Conservation (phyloP, 2,888 invertebrate genomes). For the Aphidoletes aphidimyza region DNA sequence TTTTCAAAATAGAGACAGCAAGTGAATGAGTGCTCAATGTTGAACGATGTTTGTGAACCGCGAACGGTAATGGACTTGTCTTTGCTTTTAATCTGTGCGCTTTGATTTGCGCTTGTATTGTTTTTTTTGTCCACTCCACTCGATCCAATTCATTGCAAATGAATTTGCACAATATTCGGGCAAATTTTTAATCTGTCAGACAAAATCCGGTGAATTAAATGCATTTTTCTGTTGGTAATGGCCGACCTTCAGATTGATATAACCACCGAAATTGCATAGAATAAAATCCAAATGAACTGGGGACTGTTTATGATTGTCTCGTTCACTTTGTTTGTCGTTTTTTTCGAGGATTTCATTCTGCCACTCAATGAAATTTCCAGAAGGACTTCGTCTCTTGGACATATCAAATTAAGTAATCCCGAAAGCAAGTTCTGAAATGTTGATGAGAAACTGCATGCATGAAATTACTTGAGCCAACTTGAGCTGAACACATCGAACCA, state of each 20-base stretch:
- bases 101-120: background rate
- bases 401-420: conserved; percentile 20
- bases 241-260: conserved; percentile 23
- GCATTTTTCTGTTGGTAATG: conserved; percentile 15
- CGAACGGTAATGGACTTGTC: conserved; percentile 38
- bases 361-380: background rate
- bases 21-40: background rate
- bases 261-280: background rate
- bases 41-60: background rate
- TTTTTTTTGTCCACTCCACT: background rate
- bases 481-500: background rate
- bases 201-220: conserved; percentile 37
- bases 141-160: background rate
- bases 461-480: background rate
- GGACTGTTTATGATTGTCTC: too few relatives aligned
- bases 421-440: background rate
- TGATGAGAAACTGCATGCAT: conserved; percentile 23
- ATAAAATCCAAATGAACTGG: background rate
- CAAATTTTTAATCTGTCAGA: conserved; percentile 9
- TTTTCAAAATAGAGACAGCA: background rate
- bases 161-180: conserved; percentile 14
- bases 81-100: conserved; percentile 9
- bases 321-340: background rate
- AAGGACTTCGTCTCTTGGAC: background rate
- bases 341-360: background rate